Base-by-base conservation (phyloP, 2,888 invertebrate genomes). In the Scotopteryx bipunctaria region DNA sequence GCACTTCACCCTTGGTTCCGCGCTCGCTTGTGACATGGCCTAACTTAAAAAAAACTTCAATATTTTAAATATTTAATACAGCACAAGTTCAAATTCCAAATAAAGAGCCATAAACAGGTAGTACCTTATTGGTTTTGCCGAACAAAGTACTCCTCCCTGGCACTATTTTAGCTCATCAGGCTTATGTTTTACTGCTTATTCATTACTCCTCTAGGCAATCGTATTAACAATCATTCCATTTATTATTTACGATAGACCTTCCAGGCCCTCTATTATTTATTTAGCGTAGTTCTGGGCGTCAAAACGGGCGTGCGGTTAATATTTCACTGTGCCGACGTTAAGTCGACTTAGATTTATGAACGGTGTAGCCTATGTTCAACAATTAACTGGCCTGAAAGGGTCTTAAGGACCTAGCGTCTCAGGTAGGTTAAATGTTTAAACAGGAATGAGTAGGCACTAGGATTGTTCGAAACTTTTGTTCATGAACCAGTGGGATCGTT, bases 271-370 rank as follows among this genome's bases (percentile, higher is more conserved):
- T 78, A 78, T 80, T 81, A 79, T 82, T 82, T 83, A 83, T 82
- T 78, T 77, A 78, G 71, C 71, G 72, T 67, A 70, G 68, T 69
- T 64, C 73, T 66, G 64, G 70, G 78, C 85, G 86, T 87, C 89
- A 86, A 81, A 84, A 82, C 76, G 76, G 78, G 81, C 79, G 74
- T 74, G 85, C 76, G 82, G 86, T 86, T 88, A 87, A 88, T 88
- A 88, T 88, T 87, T 88, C 86, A 87, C 81, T 68, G 70, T 64
- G 81, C 78, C 76, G 86, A 83, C 86, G 81, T 76, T 85, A 85
- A 86, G 85, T 84, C 83, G 85, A 86, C 86, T 72, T 68, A 78
- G 86, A 86, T 86, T 86, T 86, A 86, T 86, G 82, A 69, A 62
- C 70, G 73, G 72, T 71, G 81, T 79, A 70, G 78, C 79, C 81